These are phyloP conservation scores for Oopsacas minuta DNA, from an alignment of 37 sponge, comb jelly and placozoan genomes.

Conservation along the genomic window DNA sequence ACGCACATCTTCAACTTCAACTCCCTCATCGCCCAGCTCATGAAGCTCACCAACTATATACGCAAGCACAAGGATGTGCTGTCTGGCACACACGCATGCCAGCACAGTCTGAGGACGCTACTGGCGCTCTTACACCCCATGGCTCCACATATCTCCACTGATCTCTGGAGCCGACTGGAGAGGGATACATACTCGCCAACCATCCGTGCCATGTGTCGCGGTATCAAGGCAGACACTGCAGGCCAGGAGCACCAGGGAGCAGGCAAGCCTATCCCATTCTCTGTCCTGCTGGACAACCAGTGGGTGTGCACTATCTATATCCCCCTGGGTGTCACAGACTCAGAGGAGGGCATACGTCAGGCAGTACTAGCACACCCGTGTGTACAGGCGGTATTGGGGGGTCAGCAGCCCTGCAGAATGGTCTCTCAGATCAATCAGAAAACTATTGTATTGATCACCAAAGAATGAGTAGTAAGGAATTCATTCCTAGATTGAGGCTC, in stretches of 20 bases:
- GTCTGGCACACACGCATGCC: constrained; percentile 21
- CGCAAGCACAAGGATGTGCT: neutral
- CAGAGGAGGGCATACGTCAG: neutral
- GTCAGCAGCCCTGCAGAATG: neutral
- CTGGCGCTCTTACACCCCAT: constrained; percentile 50
- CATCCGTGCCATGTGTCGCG: neutral
- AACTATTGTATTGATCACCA: neutral
- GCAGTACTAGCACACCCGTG: neutral
- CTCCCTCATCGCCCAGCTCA: constrained; percentile 36
- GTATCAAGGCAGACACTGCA: neutral
- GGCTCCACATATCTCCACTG: constrained; percentile 52
- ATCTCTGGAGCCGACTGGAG: constrained; percentile 35
- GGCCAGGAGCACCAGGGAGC: neutral
- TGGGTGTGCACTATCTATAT: neutral
- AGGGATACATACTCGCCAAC: neutral
- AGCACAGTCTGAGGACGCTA: constrained; percentile 29
- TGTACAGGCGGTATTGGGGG: neutral
- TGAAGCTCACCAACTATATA: constrained; percentile 33
- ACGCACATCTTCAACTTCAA: constrained; percentile 35
- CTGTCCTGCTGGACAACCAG: neutral
- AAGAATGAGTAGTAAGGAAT: no score
- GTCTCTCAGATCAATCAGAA: neutral
- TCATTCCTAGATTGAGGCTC: no score
- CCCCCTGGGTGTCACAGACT: neutral
- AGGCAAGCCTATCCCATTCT: neutral